Conservation (phyloP, 1,140 invertebrate genomes). For the Drosophila cardini region DNA sequence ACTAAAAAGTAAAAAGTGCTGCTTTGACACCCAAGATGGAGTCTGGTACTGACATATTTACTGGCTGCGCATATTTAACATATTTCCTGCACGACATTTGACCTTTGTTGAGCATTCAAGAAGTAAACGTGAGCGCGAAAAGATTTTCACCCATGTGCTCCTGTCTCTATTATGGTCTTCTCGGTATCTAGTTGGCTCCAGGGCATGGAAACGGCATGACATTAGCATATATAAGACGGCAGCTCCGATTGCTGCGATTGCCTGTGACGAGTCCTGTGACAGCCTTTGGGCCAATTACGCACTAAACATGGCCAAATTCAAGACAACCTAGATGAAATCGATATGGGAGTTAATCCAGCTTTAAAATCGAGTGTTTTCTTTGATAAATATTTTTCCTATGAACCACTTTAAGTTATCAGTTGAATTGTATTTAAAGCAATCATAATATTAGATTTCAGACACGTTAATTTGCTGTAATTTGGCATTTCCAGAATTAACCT, state of each 20-base stretch:
- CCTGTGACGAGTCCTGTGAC: conserved; percentile 48
- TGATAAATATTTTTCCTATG: too few species aligned
- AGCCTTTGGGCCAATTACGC: conserved; percentile 57
- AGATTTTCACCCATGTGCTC: conserved; percentile 17
- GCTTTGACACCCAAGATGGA: conserved; percentile 11
- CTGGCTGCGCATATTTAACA: conserved; percentile 56
- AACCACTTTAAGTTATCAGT: too few species aligned
- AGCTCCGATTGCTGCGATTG: conserved; percentile 44
- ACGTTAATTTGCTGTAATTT: background rate
- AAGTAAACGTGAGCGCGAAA: conserved; percentile 17
- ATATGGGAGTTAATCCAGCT: conserved; percentile 3
- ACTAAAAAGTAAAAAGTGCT: background rate
- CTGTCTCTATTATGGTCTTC: conserved; percentile 26
- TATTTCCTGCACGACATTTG: conserved; percentile 59
- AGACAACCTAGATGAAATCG: conserved; percentile 32
- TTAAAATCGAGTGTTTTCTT: too few species aligned
- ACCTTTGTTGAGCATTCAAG: conserved; percentile 62
- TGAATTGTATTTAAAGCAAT: background rate
- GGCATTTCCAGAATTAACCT: conserved; percentile 6
- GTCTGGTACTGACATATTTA: conserved; percentile 15
- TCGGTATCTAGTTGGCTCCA: conserved; percentile 42
- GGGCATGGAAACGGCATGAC: conserved; percentile 43
- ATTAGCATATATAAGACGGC: conserved; percentile 63
- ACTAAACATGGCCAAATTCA: conserved; percentile 14
- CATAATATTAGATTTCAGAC: background rate